These are phyloP conservation scores for Syrphus vitripennis DNA, from an alignment of 2,888 invertebrate species.

Conservation along the genomic window DNA sequence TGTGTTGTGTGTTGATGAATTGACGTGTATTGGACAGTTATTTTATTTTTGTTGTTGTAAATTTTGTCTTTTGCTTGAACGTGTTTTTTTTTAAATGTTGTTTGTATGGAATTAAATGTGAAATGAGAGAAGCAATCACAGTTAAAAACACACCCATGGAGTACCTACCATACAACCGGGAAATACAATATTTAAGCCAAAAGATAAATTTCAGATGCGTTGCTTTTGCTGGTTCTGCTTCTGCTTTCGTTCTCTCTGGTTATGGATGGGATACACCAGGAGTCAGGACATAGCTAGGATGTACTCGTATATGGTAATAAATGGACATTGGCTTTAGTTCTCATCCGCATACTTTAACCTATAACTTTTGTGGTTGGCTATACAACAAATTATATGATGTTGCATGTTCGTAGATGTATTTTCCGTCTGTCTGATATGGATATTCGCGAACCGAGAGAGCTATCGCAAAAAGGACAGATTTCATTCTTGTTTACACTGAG, in stretches of 20 bases:
- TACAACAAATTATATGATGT: not conserved
- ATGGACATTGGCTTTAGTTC: conserved; percentile 21
- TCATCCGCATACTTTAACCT: not conserved
- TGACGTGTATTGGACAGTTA: not conserved
- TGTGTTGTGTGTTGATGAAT: conserved; percentile 10
- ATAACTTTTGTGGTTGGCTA: not conserved
- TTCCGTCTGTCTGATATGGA: not conserved
- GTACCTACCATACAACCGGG: no score
- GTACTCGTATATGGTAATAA: not conserved
- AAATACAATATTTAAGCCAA: conserved; percentile 37
- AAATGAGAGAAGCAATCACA: conserved; percentile 56
- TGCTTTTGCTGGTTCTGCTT: no score
- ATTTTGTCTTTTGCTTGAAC: not conserved
- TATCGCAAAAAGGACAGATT: conserved; percentile 25
- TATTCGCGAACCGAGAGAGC: not conserved
- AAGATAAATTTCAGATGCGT: conserved; percentile 22
- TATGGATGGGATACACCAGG: not conserved
- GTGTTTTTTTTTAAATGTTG: not conserved
- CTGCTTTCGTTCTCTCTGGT: not conserved
- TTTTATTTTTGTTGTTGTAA: not conserved
- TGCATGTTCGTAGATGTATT: not conserved
- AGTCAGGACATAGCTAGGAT: not conserved
- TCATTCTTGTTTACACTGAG: conserved; percentile 23
- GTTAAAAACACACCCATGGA: not conserved
- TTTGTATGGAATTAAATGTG: not conserved